phyloP scores from a whole-genome alignment of 1,140 invertebrate genomes.

The Branchinecta lynchi region DNA sequence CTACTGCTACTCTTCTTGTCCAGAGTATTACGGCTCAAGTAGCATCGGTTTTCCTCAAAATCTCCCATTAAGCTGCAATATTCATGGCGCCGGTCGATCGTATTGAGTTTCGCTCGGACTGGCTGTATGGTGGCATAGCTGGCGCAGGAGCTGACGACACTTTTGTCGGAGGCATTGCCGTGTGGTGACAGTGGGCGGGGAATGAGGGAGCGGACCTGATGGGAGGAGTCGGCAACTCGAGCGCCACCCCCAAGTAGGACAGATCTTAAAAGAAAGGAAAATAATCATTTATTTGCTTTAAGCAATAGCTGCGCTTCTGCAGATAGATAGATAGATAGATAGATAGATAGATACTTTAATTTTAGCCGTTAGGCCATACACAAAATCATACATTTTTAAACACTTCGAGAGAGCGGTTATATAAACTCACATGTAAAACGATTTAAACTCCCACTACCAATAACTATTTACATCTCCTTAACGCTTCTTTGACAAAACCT shows the following conservation, averaged over 20 bases:
- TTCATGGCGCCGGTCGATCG: neutral
- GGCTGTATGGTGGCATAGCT: constrained; percentile 1
- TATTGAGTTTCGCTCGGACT: neutral
- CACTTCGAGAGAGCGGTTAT: no score
- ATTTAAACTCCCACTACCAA: no score
- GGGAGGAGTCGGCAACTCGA: constrained; percentile 1
- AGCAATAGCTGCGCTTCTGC: no score
- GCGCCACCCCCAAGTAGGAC: neutral
- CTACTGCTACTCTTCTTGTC: neutral
- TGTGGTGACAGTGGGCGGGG: neutral
- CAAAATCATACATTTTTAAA: no score
- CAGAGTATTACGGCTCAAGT: neutral
- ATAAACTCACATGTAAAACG: no score
- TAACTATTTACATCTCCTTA: no score
- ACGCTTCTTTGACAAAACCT: no score
- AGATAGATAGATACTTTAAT: no score
- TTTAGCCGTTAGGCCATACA: no score
- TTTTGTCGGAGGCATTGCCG: constrained; percentile 17
- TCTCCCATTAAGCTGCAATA: neutral
- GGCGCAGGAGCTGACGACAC: constrained; percentile 16
- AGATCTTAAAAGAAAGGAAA: neutral
- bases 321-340: no score
- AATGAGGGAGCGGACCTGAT: neutral
- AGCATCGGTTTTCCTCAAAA: neutral
- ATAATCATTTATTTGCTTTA: neutral